Evolutionary conservation across 2,888 invertebrate species (phyloP).

Genomic region (Stenolophus ochropezus): DNA sequence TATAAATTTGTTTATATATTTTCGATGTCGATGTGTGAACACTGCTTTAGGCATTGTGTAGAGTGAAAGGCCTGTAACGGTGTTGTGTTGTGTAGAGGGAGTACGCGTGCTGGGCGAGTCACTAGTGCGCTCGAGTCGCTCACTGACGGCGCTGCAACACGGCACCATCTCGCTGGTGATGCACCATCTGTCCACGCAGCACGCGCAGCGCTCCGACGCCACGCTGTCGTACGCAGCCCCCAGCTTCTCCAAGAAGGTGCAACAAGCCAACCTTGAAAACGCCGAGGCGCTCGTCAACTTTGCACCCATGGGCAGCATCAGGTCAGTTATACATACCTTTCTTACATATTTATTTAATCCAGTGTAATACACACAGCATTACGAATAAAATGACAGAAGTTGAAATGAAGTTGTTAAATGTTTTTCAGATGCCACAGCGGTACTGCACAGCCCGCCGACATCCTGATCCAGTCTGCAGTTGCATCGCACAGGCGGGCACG

Average conservation of each 20-base stretch:
- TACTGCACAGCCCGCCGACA: constrained; percentile 92
- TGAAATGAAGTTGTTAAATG: no score
- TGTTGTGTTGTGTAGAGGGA: constrained; percentile 72
- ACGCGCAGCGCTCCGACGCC: constrained; percentile 68
- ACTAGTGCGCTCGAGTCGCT: constrained; percentile 83
- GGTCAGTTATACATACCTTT: no score
- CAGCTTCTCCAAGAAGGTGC: constrained; percentile 70
- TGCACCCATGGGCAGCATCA: constrained; percentile 86
- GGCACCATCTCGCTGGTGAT: constrained; percentile 76
- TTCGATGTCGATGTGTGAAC: neutral
- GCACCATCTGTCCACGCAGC: constrained; percentile 76
- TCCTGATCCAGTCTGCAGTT: constrained; percentile 86
- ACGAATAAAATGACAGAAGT: no score
- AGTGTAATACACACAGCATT: no score
- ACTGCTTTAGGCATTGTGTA: no score
- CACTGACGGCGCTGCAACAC: constrained; percentile 79
- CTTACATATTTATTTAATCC: no score
- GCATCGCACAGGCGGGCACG: constrained; percentile 90
- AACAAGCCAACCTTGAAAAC: constrained; percentile 77
- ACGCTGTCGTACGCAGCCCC: constrained; percentile 67
- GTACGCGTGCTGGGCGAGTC: constrained; percentile 86
- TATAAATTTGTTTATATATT: neutral
- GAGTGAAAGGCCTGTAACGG: neutral
- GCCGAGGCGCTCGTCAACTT: constrained; percentile 90
- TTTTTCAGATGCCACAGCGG: constrained; percentile 69